phyloP scores from a whole-genome alignment of 2,888 invertebrate genomes.

The Acleris sparsana region DNA sequence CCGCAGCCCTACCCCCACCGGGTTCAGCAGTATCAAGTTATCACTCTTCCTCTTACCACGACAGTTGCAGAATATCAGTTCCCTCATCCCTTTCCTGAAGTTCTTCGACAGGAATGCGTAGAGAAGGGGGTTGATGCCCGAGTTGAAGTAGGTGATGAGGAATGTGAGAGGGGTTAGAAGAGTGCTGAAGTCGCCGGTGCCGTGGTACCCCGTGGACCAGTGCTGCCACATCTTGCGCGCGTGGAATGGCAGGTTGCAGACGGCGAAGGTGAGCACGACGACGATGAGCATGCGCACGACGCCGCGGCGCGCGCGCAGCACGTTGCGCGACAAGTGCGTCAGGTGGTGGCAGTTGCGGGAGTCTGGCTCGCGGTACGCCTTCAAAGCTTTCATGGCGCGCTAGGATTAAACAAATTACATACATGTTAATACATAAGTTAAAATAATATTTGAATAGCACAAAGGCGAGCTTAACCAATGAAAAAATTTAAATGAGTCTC shows the following conservation, averaged over 20 bases:
- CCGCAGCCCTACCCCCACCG: constrained; percentile 69
- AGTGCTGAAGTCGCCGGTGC: constrained; percentile 89
- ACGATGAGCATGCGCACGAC: constrained; percentile 95
- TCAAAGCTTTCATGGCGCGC: constrained; percentile 61
- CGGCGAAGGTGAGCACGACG: constrained; percentile 93
- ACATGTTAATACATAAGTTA: background rate
- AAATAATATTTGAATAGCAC: background rate
- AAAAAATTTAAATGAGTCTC: too few species aligned
- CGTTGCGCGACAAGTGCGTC: constrained; percentile 89
- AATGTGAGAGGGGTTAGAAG: constrained; percentile 93
- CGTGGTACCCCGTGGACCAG: constrained; percentile 88
- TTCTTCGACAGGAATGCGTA: constrained; percentile 94
- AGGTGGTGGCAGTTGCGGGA: constrained; percentile 84
- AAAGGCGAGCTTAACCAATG: too few species aligned
- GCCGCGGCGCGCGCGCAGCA: constrained; percentile 90
- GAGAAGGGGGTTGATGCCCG: constrained; percentile 94
- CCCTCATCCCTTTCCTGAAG: constrained; percentile 93
- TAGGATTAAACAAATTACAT: constrained; percentile 3
- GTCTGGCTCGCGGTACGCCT: constrained; percentile 66
- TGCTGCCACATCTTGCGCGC: constrained; percentile 94
- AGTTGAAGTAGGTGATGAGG: constrained; percentile 94
- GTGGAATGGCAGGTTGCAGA: constrained; percentile 95
- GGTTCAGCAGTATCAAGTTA: constrained; percentile 72
- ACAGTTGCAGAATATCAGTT: constrained; percentile 87
- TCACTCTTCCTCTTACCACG: constrained; percentile 70